These are phyloP conservation scores for Lissonota sp. DNA, from an alignment of 2,888 invertebrate species.

Conservation along the genomic window DNA sequence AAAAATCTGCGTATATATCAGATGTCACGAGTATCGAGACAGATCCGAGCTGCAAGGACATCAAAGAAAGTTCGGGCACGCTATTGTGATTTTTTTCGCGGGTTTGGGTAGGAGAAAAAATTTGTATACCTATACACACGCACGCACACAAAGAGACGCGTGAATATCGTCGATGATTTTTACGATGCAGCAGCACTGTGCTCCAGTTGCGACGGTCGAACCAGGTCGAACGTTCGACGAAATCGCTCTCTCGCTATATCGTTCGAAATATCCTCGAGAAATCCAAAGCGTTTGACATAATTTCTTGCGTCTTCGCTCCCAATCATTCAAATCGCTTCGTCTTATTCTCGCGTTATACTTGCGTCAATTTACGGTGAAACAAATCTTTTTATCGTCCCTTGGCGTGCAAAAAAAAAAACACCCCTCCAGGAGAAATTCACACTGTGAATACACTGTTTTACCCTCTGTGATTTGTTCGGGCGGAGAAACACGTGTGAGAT, in stretches of 20 bases:
- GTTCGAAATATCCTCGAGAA: conserved; percentile 42
- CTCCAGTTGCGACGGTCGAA: conserved; percentile 56
- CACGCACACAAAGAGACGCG: background rate
- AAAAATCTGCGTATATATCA: conserved; percentile 2
- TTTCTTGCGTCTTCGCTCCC: background rate
- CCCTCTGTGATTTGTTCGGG: too few relatives aligned
- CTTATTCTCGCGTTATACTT: background rate
- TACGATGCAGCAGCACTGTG: conserved; percentile 56
- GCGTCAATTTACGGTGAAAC: too few relatives aligned
- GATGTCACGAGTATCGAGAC: conserved; percentile 11
- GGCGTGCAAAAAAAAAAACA: too few relatives aligned
- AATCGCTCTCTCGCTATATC: background rate
- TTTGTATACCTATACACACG: background rate
- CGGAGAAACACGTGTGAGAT: too few relatives aligned
- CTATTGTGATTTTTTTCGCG: background rate
- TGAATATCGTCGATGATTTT: background rate
- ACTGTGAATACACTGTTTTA: too few relatives aligned
- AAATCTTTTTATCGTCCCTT: too few relatives aligned
- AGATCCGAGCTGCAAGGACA: conserved; percentile 8
- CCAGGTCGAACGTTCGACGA: conserved; percentile 49
- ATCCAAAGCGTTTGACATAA: background rate
- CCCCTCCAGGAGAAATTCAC: too few relatives aligned
- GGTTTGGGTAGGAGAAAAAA: background rate
- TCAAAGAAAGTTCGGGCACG: background rate
- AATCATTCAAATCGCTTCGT: background rate